Base-by-base conservation (phyloP, 2,113 vertebrate genomes). In the Setophaga coronata region DNA sequence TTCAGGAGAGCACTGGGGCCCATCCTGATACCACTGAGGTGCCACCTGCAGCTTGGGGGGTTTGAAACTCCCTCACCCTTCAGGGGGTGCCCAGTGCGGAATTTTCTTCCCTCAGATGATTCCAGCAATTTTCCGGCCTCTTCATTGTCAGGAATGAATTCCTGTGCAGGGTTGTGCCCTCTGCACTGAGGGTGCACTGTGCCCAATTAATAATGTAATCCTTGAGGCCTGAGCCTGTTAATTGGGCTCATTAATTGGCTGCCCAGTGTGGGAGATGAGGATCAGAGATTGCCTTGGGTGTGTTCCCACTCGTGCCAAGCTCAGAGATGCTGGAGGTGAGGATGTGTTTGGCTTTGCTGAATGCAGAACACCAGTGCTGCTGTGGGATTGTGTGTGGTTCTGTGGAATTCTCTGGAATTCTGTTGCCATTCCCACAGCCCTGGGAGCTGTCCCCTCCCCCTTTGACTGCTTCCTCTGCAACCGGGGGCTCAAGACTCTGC, bases 391-490 rank as follows among this genome's bases (percentile, higher is more conserved):
- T 54, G 11, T 33, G 28, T 10, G 3, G 18, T 29, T 53, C 25
- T 53, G 6, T 29, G 76, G 29, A 13, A 36, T 19, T 45, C 15
- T 18, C 10, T 31, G 79, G 56, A 5, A 40, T 54, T 65, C 18
- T 64, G 45, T 43, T 62, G 69, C 25, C 1, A 17, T 56, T 62
- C 82, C 26, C 1, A 18, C 21, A 99, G 99, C 98, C 20, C 80
- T 99, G 18, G 99, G 99, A 13, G 97, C 98, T 2, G 95, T 99
- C 9, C 99, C 99, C 0, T 99, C 99, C 43, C 99, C 99, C 54
- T 98, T 99, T 43, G 99, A 99, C 95, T 99, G 99, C 76, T 99
- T 91, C 97, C 80, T 99, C 48, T 99, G 98, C 73, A 99, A 97
- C 80, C 98, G 99, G 1, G 99, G 99, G 6, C 97, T 99, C 86